Base-by-base conservation (phyloP, 2,888 invertebrate species). In the Caenorhabditis sinica region DNA sequence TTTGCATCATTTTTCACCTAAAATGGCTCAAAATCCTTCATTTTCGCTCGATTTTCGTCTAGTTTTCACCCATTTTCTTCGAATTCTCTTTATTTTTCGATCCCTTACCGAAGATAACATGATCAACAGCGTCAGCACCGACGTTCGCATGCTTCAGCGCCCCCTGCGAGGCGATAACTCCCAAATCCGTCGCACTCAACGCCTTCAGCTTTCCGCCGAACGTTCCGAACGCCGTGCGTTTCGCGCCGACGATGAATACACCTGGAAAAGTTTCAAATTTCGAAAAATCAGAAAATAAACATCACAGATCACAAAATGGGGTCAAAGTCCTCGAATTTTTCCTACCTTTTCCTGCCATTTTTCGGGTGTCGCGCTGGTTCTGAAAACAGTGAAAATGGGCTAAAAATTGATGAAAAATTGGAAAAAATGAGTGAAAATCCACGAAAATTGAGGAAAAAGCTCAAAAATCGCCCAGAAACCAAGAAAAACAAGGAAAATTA, bases 191-290 rank as follows among this genome's bases (percentile, higher is more conserved):
- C 2, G 94, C 93, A 15, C 93, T 90, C n/a, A 93, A 87, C 71
- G 93, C 93, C 86, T 94, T 94, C 51, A 95, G 90, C 88, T 93
- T 93, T 23, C 95, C 95, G 40, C 98, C 98, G 94, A 96, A 97
- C 0, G 98, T 96, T 72, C 98, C 98, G 94, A 98, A 98, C 2
- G 98, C 96, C 0, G 98, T 98, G 86, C 98, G 95, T 94, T 98
- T 98, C 20, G 98, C 98, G 89, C 96, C 97, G 85, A 98, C 96
- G 89, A 94, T 93, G 87, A 93, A 94, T 1, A 94, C 93, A 79
- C 92, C 93, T 84, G 33, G 23, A 83, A 6, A 40, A n/a, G n/a
- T n/a, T n/a, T n/a, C n/a, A n/a, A n/a, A n/a, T n/a, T n/a, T 36
- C 6, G 13, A 13, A 40, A 33, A 56, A 49, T 49, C 40, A 43